Evolutionary conservation across 2,888 invertebrate species (phyloP).

Genomic region (Rotaria socialis): DNA sequence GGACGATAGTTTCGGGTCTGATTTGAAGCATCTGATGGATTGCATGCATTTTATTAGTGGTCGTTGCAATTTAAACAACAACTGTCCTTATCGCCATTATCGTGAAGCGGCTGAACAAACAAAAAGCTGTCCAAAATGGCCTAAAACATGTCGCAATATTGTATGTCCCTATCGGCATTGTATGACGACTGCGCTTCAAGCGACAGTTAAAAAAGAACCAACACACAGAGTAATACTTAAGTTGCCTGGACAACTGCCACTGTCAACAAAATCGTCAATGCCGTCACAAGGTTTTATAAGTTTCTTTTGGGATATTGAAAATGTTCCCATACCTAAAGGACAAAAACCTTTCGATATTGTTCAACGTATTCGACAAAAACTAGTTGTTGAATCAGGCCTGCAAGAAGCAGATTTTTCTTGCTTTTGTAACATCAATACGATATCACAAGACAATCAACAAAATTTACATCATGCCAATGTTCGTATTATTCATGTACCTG

Average conservation of each 20-base stretch:
- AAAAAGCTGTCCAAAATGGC: not conserved
- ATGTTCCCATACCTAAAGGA: not conserved
- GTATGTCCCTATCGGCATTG: not conserved
- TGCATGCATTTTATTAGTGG: conserved; percentile 7
- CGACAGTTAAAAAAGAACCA: no score
- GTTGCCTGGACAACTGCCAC: not conserved
- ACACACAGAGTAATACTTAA: no score
- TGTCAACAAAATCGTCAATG: not conserved
- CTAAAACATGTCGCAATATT: not conserved
- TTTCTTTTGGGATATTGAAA: conserved; percentile 18
- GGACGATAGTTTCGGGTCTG: not conserved
- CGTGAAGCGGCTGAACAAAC: not conserved
- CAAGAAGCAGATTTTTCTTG: conserved; percentile 9
- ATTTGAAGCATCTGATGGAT: not conserved
- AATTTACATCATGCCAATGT: not conserved
- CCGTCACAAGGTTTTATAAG: not conserved
- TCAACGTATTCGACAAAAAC: not conserved
- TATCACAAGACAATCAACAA: not conserved
- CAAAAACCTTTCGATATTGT: conserved; percentile 23
- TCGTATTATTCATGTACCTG: conserved; percentile 11
- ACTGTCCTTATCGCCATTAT: not conserved
- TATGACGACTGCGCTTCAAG: not conserved
- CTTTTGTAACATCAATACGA: not conserved
- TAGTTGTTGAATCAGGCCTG: not conserved
- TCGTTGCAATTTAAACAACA: not conserved